These are phyloP conservation scores for Eucidaris tribuloides DNA, from an alignment of 35 echinoderm and acorn worm genomes.

Conservation along the genomic window DNA sequence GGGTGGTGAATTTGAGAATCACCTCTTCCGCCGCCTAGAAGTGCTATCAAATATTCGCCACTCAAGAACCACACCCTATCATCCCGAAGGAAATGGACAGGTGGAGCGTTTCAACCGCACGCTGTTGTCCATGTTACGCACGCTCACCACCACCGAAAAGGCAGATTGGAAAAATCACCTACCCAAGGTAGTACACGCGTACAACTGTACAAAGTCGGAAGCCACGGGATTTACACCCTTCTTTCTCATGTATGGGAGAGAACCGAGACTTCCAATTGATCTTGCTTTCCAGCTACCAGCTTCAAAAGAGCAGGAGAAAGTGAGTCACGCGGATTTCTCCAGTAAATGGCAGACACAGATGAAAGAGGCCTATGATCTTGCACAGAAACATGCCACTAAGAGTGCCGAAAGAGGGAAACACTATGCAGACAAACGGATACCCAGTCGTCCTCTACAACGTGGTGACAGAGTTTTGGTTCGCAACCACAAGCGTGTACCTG, in stretches of 20 bases:
- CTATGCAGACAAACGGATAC: neutral
- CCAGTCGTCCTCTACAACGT: conserved; percentile 3
- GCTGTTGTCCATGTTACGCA: conserved; percentile 11
- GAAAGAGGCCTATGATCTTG: conserved; percentile 44
- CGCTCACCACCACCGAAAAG: neutral
- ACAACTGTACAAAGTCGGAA: conserved; percentile 16
- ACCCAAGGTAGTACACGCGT: conserved; percentile 21
- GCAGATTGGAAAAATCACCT: conserved; percentile 12
- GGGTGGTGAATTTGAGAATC: conserved; percentile 45
- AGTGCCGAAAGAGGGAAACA: conserved; percentile 2
- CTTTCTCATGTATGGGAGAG: conserved; percentile 47
- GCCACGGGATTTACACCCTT: conserved; percentile 47
- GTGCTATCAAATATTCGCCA: conserved; percentile 3
- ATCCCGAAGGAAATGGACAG: conserved; percentile 42
- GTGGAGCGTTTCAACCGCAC: conserved; percentile 46
- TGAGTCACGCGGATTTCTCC: neutral
- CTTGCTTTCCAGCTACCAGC: conserved; percentile 24
- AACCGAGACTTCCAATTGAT: conserved; percentile 55
- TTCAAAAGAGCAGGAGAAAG: neutral
- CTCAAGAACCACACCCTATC: conserved; percentile 39
- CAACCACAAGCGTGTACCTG: conserved; percentile 7
- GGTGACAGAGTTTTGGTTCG: conserved; percentile 40
- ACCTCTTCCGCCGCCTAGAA: conserved; percentile 29
- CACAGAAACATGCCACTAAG: conserved; percentile 32
- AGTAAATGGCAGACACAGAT: conserved; percentile 36